phyloP scores from a whole-genome alignment of 92 coral and sea anemone genomes.

The Bergia sp. region DNA sequence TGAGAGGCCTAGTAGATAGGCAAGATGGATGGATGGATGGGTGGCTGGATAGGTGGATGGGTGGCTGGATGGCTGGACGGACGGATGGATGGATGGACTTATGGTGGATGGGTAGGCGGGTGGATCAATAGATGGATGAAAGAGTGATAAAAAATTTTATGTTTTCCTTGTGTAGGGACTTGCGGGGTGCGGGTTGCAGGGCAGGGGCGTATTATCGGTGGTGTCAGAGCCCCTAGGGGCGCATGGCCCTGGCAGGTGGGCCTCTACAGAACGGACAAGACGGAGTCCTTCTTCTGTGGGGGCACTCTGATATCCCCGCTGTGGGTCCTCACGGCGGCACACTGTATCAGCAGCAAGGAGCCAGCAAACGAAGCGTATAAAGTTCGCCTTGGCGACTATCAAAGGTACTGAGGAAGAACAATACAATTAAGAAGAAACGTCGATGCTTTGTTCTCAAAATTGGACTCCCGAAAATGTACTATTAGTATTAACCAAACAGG shows the following conservation, averaged over 20 bases:
- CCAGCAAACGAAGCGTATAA: background rate
- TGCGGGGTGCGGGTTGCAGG: constrained; percentile 6
- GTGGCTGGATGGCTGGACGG: too few species aligned
- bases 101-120: too few species aligned
- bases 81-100: too few species aligned
- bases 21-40: too few species aligned
- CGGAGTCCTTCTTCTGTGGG: constrained; percentile 44
- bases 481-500: too few species aligned
- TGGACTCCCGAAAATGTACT: too few species aligned
- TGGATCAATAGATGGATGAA: too few species aligned
- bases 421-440: background rate
- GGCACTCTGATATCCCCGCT: constrained; percentile 24
- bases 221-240: constrained; percentile 25
- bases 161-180: constrained; percentile 2
- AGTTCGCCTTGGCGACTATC: constrained; percentile 36
- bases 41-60: too few species aligned
- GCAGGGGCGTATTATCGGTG: constrained; percentile 29
- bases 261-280: constrained; percentile 24
- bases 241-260: constrained; percentile 48
- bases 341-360: constrained; percentile 17
- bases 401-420: background rate
- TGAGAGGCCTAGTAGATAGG: too few species aligned
- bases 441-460: too few species aligned
- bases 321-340: constrained; percentile 46
- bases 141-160: too few species aligned